A percentile compares a stretch with the other conserved stretches of the same genome.
Conservation (phyloP, 2,888 invertebrate species). For the Drosophila nr. medialis region DNA sequence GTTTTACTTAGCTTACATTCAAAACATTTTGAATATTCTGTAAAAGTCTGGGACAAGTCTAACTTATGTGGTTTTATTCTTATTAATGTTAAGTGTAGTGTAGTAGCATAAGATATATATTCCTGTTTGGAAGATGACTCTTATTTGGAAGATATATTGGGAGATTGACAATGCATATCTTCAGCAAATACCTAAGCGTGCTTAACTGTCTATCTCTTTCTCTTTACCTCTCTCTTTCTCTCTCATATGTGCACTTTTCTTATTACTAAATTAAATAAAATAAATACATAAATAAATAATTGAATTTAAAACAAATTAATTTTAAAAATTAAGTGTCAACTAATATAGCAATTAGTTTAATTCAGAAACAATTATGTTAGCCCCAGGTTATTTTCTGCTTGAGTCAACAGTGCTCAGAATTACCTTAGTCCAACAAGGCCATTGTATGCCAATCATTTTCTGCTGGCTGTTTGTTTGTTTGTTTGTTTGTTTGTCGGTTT, state of each 20-base stretch:
- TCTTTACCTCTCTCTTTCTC: no score
- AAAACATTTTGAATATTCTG: no score
- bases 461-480: background rate
- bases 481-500: background rate
- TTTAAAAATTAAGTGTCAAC: background rate
- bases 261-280: no score
- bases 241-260: no score
- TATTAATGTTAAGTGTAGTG: no score
- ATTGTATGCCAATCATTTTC: slow-evolving; percentile 1
- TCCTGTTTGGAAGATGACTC: background rate
- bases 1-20: no score
- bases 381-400: background rate
- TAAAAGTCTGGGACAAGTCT: no score
- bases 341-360: background rate
- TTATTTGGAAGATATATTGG: background rate
- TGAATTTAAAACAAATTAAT: background rate
- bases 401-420: slow-evolving; percentile 29
- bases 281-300: background rate
- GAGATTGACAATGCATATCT: background rate
- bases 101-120: no score
- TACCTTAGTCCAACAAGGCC: background rate
- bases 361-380: background rate
- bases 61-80: no score
- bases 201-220: background rate
- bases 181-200: background rate